phyloP scores from a whole-genome alignment of 2,888 invertebrate species.

The Zele albiditarsus region DNA sequence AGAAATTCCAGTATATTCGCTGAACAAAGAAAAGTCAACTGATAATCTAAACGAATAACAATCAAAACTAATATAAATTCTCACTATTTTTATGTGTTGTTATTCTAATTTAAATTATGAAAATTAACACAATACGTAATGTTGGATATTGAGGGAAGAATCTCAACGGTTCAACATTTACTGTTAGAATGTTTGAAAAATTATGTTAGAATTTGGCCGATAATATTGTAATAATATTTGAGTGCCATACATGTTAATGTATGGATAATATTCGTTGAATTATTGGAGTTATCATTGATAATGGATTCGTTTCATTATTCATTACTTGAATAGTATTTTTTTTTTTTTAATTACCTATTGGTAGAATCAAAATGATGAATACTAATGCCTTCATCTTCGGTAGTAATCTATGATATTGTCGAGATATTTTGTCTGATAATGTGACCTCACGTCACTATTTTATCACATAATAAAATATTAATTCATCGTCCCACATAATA shows the following conservation, averaged over 20 bases:
- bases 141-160: too few relatives aligned
- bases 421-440: background rate
- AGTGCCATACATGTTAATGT: too few relatives aligned
- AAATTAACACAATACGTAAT: background rate
- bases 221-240: too few relatives aligned
- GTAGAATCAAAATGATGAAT: background rate
- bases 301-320: too few relatives aligned
- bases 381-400: slow-evolving; percentile 21
- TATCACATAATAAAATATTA: background rate
- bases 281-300: too few relatives aligned
- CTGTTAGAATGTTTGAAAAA: too few relatives aligned
- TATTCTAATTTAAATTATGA: slow-evolving; percentile 3
- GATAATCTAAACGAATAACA: slow-evolving; percentile 22
- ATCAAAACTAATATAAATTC: background rate
- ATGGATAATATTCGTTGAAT: too few relatives aligned
- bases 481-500: background rate
- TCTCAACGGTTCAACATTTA: too few relatives aligned
- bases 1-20: background rate
- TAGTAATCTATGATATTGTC: background rate
- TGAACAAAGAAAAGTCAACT: slow-evolving; percentile 22
- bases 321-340: background rate
- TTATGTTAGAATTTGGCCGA: too few relatives aligned
- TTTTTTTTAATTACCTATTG: slow-evolving; percentile 27
- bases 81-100: background rate
- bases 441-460: background rate